These are phyloP conservation scores for Toxostoma redivivum DNA, from an alignment of 2,113 vertebrate genomes.

Conservation along the genomic window DNA sequence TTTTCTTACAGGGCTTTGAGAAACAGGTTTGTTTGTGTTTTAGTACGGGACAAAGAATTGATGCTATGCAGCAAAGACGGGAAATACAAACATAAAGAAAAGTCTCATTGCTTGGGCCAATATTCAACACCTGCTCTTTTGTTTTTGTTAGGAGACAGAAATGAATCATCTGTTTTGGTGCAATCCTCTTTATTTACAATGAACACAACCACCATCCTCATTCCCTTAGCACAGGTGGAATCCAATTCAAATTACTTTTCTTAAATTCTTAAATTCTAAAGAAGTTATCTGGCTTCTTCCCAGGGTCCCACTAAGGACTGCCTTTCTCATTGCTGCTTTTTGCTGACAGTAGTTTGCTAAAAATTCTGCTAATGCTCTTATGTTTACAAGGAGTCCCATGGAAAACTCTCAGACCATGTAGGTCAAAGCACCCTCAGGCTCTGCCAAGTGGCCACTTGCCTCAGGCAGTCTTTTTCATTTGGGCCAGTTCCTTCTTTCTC, in stretches of 20 bases:
- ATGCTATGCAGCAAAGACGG: background rate
- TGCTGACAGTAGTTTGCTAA: background rate
- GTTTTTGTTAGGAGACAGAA: background rate
- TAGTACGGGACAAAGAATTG: background rate
- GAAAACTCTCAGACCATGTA: background rate
- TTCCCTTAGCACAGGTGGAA: background rate
- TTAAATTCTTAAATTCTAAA: background rate
- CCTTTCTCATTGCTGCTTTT: background rate
- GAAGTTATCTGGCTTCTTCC: background rate
- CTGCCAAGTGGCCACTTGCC: slow-evolving; percentile 1
- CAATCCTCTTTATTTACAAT: slow-evolving; percentile 9
- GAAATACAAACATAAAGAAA: background rate
- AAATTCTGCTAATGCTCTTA: background rate
- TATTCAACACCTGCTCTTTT: slow-evolving; percentile 4
- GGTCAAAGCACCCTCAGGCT: background rate
- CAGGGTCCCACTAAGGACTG: background rate
- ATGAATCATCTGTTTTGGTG: background rate
- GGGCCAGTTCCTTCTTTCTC: background rate
- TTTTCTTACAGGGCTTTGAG: background rate
- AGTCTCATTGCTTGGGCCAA: background rate
- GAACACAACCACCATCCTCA: background rate
- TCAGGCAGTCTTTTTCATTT: background rate
- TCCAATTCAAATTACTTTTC: background rate
- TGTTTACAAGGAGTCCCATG: background rate
- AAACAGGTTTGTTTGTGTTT: background rate